Conservation (phyloP, 2,113 vertebrate genomes). For the Steatornis caripensis region DNA sequence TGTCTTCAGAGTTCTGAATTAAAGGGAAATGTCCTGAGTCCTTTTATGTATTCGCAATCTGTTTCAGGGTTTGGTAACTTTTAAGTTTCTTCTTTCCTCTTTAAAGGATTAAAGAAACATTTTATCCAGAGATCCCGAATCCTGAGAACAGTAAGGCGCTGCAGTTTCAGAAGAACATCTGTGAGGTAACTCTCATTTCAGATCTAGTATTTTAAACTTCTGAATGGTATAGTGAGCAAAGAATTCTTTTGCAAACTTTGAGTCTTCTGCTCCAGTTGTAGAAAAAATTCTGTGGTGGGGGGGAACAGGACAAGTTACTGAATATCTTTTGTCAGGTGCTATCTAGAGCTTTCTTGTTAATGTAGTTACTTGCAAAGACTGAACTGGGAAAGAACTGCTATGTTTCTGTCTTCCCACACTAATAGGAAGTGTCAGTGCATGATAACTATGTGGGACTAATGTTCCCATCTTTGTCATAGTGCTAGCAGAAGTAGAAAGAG, state of each 20-base stretch:
- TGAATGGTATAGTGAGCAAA: neutral
- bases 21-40: neutral
- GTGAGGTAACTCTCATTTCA: constrained; percentile 69
- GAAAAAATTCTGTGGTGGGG: neutral
- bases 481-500: neutral
- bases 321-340: neutral
- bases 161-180: constrained; percentile 76
- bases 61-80: neutral
- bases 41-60: neutral
- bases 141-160: constrained; percentile 80
- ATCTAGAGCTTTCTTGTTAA: neutral
- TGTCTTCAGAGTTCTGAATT: neutral
- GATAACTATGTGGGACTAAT: fast-evolving
- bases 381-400: neutral
- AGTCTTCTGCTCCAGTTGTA: neutral
- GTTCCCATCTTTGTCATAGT: neutral
- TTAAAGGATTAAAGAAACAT: constrained; percentile 82
- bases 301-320: neutral
- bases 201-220: neutral
- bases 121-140: constrained; percentile 82
- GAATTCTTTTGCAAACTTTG: neutral
- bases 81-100: constrained; percentile 22
- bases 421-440: neutral
- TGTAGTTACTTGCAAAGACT: neutral
- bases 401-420: neutral